A percentile compares a stretch with the other conserved stretches of the same genome.
phyloP scores from a whole-genome alignment of 1,140 invertebrate species.

The Rhyacophila brunnea region DNA sequence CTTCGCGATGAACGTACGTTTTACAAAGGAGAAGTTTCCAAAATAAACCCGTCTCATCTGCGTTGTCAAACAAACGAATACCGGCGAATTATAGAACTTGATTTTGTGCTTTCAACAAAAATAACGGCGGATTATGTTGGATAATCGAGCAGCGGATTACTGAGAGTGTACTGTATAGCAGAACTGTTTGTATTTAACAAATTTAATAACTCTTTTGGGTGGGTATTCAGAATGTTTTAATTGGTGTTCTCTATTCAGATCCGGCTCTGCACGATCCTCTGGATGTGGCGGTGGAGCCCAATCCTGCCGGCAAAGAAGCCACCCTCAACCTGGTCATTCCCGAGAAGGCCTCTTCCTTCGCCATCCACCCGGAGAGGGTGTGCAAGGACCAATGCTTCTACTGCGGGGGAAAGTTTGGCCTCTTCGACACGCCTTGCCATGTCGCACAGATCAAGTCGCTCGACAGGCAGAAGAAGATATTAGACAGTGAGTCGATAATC shows the following conservation, averaged over 20 bases:
- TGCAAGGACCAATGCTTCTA: conserved; percentile 82
- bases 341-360: conserved; percentile 82
- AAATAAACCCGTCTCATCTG: no score
- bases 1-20: no score
- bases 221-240: conserved; percentile 1
- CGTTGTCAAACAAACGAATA: no score
- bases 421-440: conserved; percentile 81
- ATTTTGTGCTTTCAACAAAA: no score
- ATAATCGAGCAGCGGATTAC: no score
- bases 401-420: conserved; percentile 81
- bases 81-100: no score
- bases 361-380: conserved; percentile 74
- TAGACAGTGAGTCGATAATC: conserved; percentile 63
- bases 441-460: conserved; percentile 79
- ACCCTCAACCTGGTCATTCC: conserved; percentile 74
- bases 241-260: conserved; percentile 37
- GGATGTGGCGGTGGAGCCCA: conserved; percentile 47
- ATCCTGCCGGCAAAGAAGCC: conserved; percentile 55
- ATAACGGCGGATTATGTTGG: no score
- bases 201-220: no score
- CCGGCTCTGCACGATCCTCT: conserved; percentile 40
- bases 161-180: no score
- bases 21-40: no score
- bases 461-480: conserved; percentile 73
- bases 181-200: no score